Percentiles rank a stretch among this genome's conserved stretches.
Evolutionary conservation across 2,113 vertebrate genomes (phyloP).

Genomic region (Pseudorectes ferrugineus): DNA sequence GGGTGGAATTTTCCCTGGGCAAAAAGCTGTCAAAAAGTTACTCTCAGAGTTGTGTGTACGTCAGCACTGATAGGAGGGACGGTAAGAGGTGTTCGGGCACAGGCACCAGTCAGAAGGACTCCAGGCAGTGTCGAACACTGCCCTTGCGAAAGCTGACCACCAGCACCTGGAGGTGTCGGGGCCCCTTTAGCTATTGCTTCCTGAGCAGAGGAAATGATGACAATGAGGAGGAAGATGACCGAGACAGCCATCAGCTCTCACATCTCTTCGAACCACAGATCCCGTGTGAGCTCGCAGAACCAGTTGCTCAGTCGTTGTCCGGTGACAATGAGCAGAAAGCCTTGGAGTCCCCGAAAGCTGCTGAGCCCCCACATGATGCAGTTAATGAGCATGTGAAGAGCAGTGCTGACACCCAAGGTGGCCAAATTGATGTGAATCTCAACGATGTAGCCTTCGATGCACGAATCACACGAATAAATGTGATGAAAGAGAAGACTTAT

Average conservation of each 20-base stretch:
- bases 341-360: constrained; percentile 38
- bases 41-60: constrained; percentile 80
- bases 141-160: constrained; percentile 75
- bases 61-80: constrained; percentile 65
- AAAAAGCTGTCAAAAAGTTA: constrained; percentile 85
- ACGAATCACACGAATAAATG: constrained; percentile 76
- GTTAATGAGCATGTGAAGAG: constrained; percentile 59
- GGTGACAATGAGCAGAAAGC: constrained; percentile 32
- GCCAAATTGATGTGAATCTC: constrained; percentile 56
- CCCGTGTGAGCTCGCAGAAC: constrained; percentile 10
- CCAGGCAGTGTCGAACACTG: constrained; percentile 80
- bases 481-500: constrained; percentile 87
- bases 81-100: constrained; percentile 66
- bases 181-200: constrained; percentile 89
- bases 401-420: constrained; percentile 56
- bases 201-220: constrained; percentile 70
- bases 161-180: constrained; percentile 79
- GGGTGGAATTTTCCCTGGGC: constrained; percentile 72
- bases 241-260: constrained; percentile 57
- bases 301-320: not conserved
- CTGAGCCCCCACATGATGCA: constrained; percentile 35
- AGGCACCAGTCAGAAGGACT: constrained; percentile 77
- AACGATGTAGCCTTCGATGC: constrained; percentile 78
- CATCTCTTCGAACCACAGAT: constrained; percentile 52
- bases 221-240: constrained; percentile 84